Conservation (phyloP, 2,797 vertebrate genomes). For the Aplochiton taeniatus region DNA sequence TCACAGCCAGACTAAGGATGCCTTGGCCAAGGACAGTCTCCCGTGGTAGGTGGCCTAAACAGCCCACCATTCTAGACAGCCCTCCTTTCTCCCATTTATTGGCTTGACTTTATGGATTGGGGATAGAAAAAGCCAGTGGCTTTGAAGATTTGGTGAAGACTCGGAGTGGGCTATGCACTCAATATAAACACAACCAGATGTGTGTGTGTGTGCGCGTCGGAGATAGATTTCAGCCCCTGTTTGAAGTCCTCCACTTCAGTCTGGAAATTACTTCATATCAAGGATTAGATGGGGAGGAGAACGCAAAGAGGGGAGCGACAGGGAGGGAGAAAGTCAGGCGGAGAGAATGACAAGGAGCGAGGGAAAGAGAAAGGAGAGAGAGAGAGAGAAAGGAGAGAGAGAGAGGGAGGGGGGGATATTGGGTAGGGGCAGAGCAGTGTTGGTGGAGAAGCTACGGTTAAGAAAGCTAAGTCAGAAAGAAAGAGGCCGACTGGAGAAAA, state of each 20-base stretch:
- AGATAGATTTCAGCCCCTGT: conserved; percentile 65
- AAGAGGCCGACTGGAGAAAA: too few relatives aligned
- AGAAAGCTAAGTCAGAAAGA: conserved; percentile 1
- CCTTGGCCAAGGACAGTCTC: too few relatives aligned
- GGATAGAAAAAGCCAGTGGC: conserved; percentile 59
- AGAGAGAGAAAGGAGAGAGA: conserved; percentile 28
- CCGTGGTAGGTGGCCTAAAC: conserved; percentile 25
- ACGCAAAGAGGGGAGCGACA: conserved; percentile 51
- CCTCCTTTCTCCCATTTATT: conserved; percentile 65
- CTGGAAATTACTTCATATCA: conserved; percentile 79
- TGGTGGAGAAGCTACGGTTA: conserved; percentile 15
- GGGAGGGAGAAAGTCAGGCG: conserved; percentile 44
- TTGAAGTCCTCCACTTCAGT: conserved; percentile 74
- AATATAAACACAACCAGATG: conserved; percentile 66
- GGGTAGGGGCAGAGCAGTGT: conserved; percentile 41
- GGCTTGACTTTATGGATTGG: conserved; percentile 70
- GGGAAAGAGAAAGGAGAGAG: conserved; percentile 36
- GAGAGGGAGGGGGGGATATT: conserved; percentile 41
- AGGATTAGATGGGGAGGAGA: conserved; percentile 74
- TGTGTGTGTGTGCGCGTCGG: conserved; percentile 29
- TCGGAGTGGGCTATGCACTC: conserved; percentile 61
- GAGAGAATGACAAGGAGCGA: conserved; percentile 41
- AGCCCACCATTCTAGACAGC: conserved; percentile 47
- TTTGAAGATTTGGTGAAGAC: conserved; percentile 79
- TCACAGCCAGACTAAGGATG: too few relatives aligned